phyloP scores from a whole-genome alignment of 2,888 invertebrate genomes.

The Tromatobia lineatoria region DNA sequence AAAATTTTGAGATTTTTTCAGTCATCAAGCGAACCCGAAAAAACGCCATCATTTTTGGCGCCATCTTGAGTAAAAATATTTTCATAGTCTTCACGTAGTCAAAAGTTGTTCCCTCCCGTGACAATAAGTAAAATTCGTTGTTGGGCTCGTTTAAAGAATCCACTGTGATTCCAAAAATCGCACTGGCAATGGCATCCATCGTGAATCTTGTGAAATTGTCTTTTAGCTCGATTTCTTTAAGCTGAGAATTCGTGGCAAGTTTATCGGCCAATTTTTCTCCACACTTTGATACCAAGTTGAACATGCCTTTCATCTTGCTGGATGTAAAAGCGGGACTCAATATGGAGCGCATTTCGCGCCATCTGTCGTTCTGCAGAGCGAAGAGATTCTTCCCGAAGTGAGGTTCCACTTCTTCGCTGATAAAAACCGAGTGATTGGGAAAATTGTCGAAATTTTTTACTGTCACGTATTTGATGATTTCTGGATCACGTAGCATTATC shows the following conservation, averaged over 20 bases:
- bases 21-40: slow-evolving; percentile 55
- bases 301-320: slow-evolving; percentile 80
- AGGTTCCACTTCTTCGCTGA: slow-evolving; percentile 73
- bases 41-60: slow-evolving; percentile 44
- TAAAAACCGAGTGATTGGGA: slow-evolving; percentile 67
- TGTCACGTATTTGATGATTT: slow-evolving; percentile 73
- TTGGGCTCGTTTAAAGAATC: slow-evolving; percentile 86
- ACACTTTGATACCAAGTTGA: slow-evolving; percentile 73
- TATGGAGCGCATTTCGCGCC: slow-evolving; percentile 78
- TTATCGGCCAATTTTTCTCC: slow-evolving; percentile 74
- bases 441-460: slow-evolving; percentile 74
- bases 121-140: slow-evolving; percentile 87
- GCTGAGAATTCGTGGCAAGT: slow-evolving; percentile 69
- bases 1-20: slow-evolving; percentile 58
- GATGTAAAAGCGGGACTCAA: slow-evolving; percentile 80
- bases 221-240: slow-evolving; percentile 84
- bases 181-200: slow-evolving; percentile 88
- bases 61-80: slow-evolving; percentile 51
- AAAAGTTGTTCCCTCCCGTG: slow-evolving; percentile 72
- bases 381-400: slow-evolving; percentile 77
- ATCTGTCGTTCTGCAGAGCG: slow-evolving; percentile 74
- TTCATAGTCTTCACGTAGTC: slow-evolving; percentile 53
- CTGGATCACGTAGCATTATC: slow-evolving; percentile 74
- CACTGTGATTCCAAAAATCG: slow-evolving; percentile 87
- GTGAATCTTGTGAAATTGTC: slow-evolving; percentile 86